Conservation (phyloP, 2,888 invertebrate genomes). For the Augochlorella aurata region DNA sequence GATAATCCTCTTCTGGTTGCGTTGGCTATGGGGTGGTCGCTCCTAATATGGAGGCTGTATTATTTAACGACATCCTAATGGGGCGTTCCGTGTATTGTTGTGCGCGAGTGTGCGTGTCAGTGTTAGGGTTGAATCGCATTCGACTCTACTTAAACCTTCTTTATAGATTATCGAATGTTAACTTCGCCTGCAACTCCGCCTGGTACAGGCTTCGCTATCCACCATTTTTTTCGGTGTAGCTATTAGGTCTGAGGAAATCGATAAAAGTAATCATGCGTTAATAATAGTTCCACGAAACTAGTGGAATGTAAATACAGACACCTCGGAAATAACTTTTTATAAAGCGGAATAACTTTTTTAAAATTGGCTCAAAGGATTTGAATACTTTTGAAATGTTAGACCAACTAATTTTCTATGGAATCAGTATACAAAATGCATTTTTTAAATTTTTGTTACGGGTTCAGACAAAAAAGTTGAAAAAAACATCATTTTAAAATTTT, state of each 20-base stretch:
- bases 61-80: constrained; percentile 78
- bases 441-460: no score
- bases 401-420: no score
- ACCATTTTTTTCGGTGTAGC: neutral
- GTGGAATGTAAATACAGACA: no score
- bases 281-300: no score
- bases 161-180: constrained; percentile 26
- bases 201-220: neutral
- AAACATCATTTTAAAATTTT: no score
- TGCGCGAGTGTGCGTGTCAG: constrained; percentile 23
- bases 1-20: constrained; percentile 75
- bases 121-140: constrained; percentile 29
- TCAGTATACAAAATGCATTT: no score
- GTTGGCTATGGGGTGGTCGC: constrained; percentile 69
- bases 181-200: neutral
- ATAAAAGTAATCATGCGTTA: no score
- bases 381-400: no score
- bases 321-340: no score
- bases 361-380: no score
- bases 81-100: constrained; percentile 63
- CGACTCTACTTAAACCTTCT: constrained; percentile 35
- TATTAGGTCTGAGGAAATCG: neutral
- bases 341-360: no score
- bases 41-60: constrained; percentile 76
- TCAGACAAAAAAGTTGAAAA: no score